A percentile compares a stretch with the other conserved stretches of the same genome.
Conservation (phyloP, 2,113 vertebrate species). For the Pterocles gutturalis region DNA sequence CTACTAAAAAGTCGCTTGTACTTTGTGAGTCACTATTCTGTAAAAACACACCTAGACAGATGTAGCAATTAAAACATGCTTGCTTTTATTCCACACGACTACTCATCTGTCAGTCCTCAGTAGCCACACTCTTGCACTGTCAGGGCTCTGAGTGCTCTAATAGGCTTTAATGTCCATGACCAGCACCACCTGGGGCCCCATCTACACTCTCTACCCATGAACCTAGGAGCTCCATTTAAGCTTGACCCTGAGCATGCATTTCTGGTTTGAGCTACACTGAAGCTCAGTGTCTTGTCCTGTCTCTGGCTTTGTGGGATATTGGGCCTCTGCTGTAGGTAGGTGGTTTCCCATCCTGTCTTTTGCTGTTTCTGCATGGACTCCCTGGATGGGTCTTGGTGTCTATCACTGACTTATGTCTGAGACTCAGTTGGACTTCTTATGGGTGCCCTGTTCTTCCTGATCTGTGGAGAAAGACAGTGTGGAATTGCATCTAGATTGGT, state of each 20-base stretch:
- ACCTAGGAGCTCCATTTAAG: not conserved
- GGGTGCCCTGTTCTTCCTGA: not conserved
- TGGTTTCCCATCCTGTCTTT: accelerated
- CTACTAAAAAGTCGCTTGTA: not conserved
- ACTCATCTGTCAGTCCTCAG: not conserved
- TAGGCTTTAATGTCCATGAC: not conserved
- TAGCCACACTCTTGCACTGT: accelerated
- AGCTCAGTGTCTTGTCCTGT: accelerated
- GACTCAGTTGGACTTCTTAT: not conserved
- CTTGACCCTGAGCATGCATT: accelerated
- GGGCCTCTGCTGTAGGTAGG: accelerated
- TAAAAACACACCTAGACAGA: not conserved
- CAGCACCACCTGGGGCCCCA: not conserved
- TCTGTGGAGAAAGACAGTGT: not conserved
- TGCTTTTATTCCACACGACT: not conserved
- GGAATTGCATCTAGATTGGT: not conserved
- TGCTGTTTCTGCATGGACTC: accelerated
- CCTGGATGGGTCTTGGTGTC: not conserved
- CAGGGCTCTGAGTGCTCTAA: not conserved
- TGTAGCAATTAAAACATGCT: not conserved
- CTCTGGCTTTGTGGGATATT: accelerated
- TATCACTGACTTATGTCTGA: accelerated
- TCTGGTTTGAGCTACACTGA: accelerated
- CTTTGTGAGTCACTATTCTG: not conserved
- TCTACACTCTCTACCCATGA: not conserved